These are phyloP conservation scores for Stomatorhinus walkeri DNA, from an alignment of 2,797 vertebrate species.

Conservation along the genomic window DNA sequence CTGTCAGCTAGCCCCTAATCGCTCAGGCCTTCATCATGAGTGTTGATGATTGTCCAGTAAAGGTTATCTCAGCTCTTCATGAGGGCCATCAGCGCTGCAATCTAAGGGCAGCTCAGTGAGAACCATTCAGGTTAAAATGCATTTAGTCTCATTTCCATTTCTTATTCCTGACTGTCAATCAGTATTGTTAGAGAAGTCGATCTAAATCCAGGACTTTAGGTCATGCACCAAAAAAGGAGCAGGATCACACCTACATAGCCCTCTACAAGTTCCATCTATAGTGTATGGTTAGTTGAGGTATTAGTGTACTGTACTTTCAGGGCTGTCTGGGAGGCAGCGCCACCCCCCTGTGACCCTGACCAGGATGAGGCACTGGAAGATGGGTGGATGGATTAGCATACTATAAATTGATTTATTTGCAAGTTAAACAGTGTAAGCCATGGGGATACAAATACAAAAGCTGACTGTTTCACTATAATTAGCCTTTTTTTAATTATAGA, in stretches of 20 bases:
- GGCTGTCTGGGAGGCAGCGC: background rate
- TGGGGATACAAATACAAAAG: background rate
- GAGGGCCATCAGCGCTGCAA: background rate
- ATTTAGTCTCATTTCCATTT: background rate
- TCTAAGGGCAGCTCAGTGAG: background rate
- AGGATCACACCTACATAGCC: background rate
- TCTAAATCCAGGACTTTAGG: background rate
- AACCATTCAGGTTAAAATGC: background rate
- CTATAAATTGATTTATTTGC: background rate
- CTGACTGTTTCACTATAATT: background rate
- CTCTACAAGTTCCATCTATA: background rate
- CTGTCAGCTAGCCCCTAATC: background rate
- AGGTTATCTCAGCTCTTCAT: background rate
- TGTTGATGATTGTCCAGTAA: background rate
- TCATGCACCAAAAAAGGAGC: background rate
- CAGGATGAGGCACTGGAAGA: background rate
- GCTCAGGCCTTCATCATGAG: background rate
- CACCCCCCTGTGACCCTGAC: background rate
- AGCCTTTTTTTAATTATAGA: constrained; percentile 17
- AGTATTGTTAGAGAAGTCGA: background rate
- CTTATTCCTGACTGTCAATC: background rate
- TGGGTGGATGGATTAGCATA: constrained; percentile 2
- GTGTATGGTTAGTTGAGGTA: background rate
- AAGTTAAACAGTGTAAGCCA: background rate
- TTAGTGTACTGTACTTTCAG: background rate